Evolutionary conservation across 1,140 invertebrate genomes (phyloP).

Genomic region (Odontomachus brunneus): DNA sequence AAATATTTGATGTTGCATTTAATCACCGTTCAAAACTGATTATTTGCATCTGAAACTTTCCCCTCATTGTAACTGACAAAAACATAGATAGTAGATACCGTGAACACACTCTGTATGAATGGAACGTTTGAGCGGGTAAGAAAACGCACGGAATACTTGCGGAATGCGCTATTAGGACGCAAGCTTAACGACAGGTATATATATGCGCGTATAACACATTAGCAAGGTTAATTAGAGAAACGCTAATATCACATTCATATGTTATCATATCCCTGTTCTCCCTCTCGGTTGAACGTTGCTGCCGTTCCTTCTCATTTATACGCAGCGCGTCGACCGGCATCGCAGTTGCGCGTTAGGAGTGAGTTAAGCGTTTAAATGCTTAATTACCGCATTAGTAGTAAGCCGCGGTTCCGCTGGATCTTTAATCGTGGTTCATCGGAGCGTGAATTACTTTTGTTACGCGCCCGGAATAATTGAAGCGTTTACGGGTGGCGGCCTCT

Average conservation of each 20-base stretch:
- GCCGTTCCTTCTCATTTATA: constrained; percentile 34
- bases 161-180: neutral
- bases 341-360: constrained; percentile 39
- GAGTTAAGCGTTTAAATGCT: constrained; percentile 57
- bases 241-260: constrained; percentile 17
- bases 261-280: constrained; percentile 1
- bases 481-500: constrained; percentile 43
- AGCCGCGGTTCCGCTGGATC: constrained; percentile 38
- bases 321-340: constrained; percentile 24
- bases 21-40: too few species aligned
- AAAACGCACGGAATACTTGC: neutral
- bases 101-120: too few species aligned
- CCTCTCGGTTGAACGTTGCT: constrained; percentile 23
- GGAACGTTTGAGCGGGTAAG: neutral
- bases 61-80: too few species aligned
- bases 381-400: constrained; percentile 57
- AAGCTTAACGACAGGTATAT: neutral
- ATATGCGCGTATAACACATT: neutral
- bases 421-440: constrained; percentile 48
- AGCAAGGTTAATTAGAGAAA: constrained; percentile 42
- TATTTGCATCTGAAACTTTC: too few species aligned
- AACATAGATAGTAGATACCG: too few species aligned
- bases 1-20: too few species aligned
- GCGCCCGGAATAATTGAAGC: constrained; percentile 53
- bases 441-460: constrained; percentile 59